Base-by-base conservation (phyloP, 2,888 invertebrate species). In the Phytoseiulus persimilis region DNA sequence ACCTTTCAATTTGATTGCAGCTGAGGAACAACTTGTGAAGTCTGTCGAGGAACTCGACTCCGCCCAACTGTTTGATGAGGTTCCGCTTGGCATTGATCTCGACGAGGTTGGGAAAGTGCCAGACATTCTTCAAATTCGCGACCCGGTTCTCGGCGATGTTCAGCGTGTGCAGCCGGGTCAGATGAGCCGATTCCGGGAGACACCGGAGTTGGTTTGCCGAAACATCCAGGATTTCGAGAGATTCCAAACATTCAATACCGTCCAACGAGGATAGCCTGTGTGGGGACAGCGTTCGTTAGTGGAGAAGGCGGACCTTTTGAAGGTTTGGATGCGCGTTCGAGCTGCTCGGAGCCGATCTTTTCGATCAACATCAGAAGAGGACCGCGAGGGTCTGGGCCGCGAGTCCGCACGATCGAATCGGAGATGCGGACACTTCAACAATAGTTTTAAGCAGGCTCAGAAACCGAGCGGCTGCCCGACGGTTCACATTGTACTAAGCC, bases 1-100 rank as follows among this genome's bases (percentile, higher is more conserved):
- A 87, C 87, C 87, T 87, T 33, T 87, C 87, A 18, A 87, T 87
- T 33, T 87, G 87, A 32, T 87, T 87, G 45, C 87, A 87, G 87
- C 87, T 87, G 45, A 87, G 87, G 18, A 87, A 87, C 6, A 87
- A 45, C 33, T 87, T 87, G 45, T 87, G 87, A 87, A 87, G 87
- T 87, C 87, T 33, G 45, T 87, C 87, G 87, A 87, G 87, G 87
- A 87, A 87, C 87, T 87, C 87, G 32, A 87, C 87, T 87, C 87
- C 87, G n/a, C 87, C 87, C 39, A 87, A 31, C 39, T 87, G 87
- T 87, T 87, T 87, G 33, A 87, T 87, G 32, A 87, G 87, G 45
- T 87, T 87, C 11, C 87, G 87, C 23, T 87, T 87, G 87, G 87
- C 87, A 18, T 87, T 87, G 33, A 87, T 87, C 23, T 87, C 87